Evolutionary conservation across 2,113 vertebrate genomes (phyloP).

Genomic region (Dasyurus viverrinus): DNA sequence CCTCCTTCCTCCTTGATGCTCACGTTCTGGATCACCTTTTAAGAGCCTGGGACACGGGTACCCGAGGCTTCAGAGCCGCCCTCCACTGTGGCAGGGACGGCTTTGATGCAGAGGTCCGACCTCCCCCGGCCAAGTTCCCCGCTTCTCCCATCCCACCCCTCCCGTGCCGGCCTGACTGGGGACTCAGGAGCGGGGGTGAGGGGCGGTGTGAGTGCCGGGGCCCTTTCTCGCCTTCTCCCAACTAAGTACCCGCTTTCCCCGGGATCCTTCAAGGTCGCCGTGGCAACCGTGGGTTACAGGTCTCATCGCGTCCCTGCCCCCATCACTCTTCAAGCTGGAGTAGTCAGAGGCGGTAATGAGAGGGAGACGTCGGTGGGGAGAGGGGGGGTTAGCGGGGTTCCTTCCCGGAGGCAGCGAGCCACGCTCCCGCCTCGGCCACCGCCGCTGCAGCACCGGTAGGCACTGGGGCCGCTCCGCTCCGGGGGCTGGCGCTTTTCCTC

Average conservation of each 20-base stretch:
- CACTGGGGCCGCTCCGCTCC: not conserved
- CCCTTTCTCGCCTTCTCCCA: not conserved
- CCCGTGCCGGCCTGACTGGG: not conserved
- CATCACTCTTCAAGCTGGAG: not conserved
- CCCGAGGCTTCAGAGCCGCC: not conserved
- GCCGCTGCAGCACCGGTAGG: slow-evolving; percentile 56
- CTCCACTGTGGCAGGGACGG: not conserved
- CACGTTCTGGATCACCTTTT: not conserved
- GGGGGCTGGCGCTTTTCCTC: not conserved
- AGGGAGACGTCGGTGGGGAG: not conserved
- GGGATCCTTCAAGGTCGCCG: slow-evolving; percentile 35
- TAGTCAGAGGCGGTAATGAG: not conserved
- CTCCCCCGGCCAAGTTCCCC: not conserved
- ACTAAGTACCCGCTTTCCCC: no score
- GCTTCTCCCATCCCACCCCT: not conserved
- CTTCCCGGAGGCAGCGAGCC: slow-evolving; percentile 1
- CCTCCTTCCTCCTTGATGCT: not conserved
- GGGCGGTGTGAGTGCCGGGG: not conserved
- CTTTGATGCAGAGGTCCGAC: not conserved
- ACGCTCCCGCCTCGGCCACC: slow-evolving; percentile 22
- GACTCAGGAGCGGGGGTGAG: not conserved
- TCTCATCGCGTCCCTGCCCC: not conserved
- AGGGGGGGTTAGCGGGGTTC: not conserved
- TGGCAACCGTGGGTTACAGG: slow-evolving; percentile 4
- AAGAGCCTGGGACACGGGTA: not conserved